Evolutionary conservation across 2,888 invertebrate species (phyloP).

Genomic region (Drosophila neotestacea): DNA sequence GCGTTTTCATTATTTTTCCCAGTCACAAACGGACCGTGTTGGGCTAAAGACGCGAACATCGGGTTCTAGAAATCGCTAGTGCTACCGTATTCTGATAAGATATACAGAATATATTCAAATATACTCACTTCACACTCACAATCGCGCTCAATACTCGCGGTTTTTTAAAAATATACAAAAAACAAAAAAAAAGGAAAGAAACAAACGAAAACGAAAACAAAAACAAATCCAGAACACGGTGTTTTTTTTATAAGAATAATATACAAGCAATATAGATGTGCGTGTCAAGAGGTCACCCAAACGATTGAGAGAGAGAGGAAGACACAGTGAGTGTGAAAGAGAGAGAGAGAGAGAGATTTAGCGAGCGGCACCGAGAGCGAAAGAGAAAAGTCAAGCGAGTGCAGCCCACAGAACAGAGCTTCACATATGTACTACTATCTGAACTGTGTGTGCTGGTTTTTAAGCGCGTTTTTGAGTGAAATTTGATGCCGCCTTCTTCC

Average conservation of each 20-base stretch:
- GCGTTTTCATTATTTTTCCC: constrained; percentile 72
- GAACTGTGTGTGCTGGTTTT: constrained; percentile 27
- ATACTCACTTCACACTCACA: constrained; percentile 23
- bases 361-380: constrained; percentile 17
- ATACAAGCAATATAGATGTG: constrained; percentile 33
- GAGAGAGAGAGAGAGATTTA: constrained; percentile 33
- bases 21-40: constrained; percentile 84
- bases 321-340: constrained; percentile 17
- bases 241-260: constrained; percentile 59
- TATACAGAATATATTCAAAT: constrained; percentile 39
- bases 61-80: constrained; percentile 52
- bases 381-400: constrained; percentile 32
- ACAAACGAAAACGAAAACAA: constrained; percentile 19
- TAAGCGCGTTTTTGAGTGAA: constrained; percentile 56
- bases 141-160: constrained; percentile 52
- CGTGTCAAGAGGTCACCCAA: constrained; percentile 69
- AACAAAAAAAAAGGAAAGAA: constrained; percentile 14
- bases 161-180: constrained; percentile 26
- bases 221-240: constrained; percentile 34
- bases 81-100: constrained; percentile 18
- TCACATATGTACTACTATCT: constrained; percentile 40
- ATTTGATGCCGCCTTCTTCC: constrained; percentile 45
- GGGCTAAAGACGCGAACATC: constrained; percentile 84
- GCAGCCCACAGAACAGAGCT: constrained; percentile 40
- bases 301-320: constrained; percentile 40